Conservation (phyloP, 2,888 invertebrate species). For the Chloroclystis v-ata region DNA sequence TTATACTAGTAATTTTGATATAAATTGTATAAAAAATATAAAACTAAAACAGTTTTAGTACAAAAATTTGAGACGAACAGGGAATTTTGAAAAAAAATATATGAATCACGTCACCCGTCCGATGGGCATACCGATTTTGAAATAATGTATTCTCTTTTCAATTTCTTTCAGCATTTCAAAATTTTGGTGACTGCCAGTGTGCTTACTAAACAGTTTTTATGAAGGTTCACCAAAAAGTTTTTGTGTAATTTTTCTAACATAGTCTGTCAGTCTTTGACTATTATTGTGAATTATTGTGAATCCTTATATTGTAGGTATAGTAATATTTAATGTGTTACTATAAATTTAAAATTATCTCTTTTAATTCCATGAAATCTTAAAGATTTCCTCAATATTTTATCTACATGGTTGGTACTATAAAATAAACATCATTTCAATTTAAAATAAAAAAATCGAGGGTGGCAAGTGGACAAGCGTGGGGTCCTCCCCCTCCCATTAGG, state of each 20-base stretch:
- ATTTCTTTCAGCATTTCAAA: slow-evolving; percentile 33
- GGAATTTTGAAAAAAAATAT: slow-evolving; percentile 68
- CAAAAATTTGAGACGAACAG: slow-evolving; percentile 60
- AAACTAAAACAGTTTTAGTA: slow-evolving; percentile 48
- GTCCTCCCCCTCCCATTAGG: slow-evolving; percentile 57
- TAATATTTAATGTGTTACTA: no score
- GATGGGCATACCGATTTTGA: slow-evolving; percentile 57
- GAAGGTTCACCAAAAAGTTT: slow-evolving; percentile 21
- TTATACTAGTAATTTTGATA: slow-evolving; percentile 59
- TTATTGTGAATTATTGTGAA: no score
- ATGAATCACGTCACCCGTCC: slow-evolving; percentile 54
- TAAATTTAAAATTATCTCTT: no score
- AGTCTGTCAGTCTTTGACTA: no score
- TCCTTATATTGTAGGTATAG: no score
- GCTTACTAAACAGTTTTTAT: slow-evolving; percentile 15
- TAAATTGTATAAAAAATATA: slow-evolving; percentile 45
- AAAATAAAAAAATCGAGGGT: slow-evolving; percentile 39
- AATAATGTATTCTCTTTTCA: slow-evolving; percentile 51
- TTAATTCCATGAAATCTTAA: no score
- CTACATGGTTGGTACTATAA: background rate
- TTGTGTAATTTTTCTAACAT: no score
- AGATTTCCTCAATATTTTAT: no score
- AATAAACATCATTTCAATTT: slow-evolving; percentile 22
- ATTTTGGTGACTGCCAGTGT: slow-evolving; percentile 30
- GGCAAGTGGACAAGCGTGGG: slow-evolving; percentile 51